A percentile compares a stretch with the other conserved stretches of the same genome.
Evolutionary conservation across 2,797 vertebrate genomes (phyloP).

Genomic region (Calcarius lapponicus): DNA sequence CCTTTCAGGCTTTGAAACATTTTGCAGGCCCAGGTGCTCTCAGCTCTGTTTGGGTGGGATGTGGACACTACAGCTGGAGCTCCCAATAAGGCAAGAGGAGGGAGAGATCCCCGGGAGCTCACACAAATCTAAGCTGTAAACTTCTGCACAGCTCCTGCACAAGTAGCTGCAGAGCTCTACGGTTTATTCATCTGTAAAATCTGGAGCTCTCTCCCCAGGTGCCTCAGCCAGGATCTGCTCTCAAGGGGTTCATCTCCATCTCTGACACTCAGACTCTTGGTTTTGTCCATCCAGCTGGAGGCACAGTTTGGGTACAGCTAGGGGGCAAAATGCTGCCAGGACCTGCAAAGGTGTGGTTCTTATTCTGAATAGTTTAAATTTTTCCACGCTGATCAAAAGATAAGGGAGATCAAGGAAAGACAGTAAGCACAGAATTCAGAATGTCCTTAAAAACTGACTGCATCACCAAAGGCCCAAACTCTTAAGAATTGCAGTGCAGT

Average conservation of each 20-base stretch:
- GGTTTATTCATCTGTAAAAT: neutral
- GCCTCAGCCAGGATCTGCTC: neutral
- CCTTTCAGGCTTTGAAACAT: neutral
- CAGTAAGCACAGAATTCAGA: neutral
- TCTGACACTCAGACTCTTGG: neutral
- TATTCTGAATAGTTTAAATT: neutral
- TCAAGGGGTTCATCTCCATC: fast-evolving
- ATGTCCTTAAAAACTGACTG: neutral
- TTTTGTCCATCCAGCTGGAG: neutral
- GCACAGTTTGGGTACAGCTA: neutral
- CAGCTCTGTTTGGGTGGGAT: neutral
- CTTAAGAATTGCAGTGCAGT: neutral
- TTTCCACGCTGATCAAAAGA: neutral
- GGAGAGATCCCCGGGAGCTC: neutral
- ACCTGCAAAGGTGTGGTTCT: neutral
- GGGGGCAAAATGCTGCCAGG: neutral
- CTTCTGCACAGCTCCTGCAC: neutral
- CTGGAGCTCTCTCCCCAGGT: neutral
- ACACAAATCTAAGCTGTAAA: neutral
- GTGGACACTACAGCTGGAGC: neutral
- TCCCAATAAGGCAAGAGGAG: neutral
- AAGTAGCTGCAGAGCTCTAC: neutral
- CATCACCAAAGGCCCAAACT: neutral
- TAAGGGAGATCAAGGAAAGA: neutral
- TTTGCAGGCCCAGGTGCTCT: neutral